phyloP scores from a whole-genome alignment of 2,113 vertebrate genomes.

The Notechis scutatus region DNA sequence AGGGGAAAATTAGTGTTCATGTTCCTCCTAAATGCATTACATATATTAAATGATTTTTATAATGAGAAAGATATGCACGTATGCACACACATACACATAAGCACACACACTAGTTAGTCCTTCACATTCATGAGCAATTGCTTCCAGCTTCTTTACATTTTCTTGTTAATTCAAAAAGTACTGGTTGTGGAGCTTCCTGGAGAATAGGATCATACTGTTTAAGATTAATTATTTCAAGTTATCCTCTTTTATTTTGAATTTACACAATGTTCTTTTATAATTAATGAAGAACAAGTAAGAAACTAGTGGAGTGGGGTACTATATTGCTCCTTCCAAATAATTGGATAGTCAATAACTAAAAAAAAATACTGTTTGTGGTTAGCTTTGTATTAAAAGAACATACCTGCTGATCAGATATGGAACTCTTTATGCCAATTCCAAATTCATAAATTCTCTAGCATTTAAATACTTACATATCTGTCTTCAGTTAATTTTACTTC shows the following conservation, averaged over 20 bases:
- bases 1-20: background rate
- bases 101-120: background rate
- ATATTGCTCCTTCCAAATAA: background rate
- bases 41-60: background rate
- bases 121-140: background rate
- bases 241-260: background rate
- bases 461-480: fast-evolving
- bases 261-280: background rate
- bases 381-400: background rate
- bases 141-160: background rate
- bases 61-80: background rate
- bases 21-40: background rate
- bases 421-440: background rate
- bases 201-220: background rate
- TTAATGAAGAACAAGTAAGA: background rate
- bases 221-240: background rate
- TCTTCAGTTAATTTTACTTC: fast-evolving
- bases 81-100: background rate
- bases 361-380: background rate
- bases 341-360: background rate
- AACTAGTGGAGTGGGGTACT: background rate
- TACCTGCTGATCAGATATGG: fast-evolving
- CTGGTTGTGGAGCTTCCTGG: background rate
- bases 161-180: background rate
- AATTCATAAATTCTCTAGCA: background rate